Percentiles rank a stretch among this genome's conserved stretches.
Evolutionary conservation across 2,113 vertebrate species (phyloP).

Genomic region (Chionodraco myersi): DNA sequence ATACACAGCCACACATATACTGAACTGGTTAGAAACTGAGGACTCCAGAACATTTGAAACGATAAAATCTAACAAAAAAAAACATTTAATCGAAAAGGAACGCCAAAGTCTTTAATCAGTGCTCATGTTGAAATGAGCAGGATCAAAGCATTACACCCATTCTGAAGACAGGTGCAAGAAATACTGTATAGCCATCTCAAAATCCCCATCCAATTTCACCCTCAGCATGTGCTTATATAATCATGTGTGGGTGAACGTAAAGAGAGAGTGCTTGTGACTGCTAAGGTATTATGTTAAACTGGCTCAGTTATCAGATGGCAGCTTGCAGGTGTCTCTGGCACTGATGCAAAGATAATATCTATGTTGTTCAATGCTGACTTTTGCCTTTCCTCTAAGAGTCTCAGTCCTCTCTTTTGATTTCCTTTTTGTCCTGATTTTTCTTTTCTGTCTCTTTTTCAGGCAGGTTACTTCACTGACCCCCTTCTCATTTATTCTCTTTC

Average conservation of each 20-base stretch:
- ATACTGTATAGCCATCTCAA: slow-evolving; percentile 36
- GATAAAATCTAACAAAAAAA: slow-evolving; percentile 9
- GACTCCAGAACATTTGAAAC: not conserved
- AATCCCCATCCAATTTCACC: slow-evolving; percentile 43
- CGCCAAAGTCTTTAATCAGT: slow-evolving; percentile 7
- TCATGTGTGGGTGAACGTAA: slow-evolving; percentile 35
- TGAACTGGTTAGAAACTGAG: not conserved
- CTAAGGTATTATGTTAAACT: slow-evolving; percentile 37
- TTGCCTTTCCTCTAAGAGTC: slow-evolving; percentile 26
- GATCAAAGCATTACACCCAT: slow-evolving; percentile 49
- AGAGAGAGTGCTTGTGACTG: slow-evolving; percentile 19
- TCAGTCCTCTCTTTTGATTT: not conserved
- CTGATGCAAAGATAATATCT: slow-evolving; percentile 52
- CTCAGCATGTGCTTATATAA: slow-evolving; percentile 40
- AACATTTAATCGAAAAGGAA: not conserved
- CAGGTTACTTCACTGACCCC: slow-evolving; percentile 23
- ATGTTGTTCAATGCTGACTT: slow-evolving; percentile 40
- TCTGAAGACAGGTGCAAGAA: slow-evolving; percentile 41
- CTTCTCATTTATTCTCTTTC: slow-evolving; percentile 9
- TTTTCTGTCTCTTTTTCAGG: slow-evolving; percentile 20
- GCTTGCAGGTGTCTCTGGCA: slow-evolving; percentile 52
- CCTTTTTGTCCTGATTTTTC: not conserved
- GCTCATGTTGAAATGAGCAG: not conserved
- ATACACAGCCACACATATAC: not conserved
- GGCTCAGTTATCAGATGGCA: slow-evolving; percentile 43